Conservation (phyloP, 2,113 vertebrate species). For the Lanius ludovicianus region DNA sequence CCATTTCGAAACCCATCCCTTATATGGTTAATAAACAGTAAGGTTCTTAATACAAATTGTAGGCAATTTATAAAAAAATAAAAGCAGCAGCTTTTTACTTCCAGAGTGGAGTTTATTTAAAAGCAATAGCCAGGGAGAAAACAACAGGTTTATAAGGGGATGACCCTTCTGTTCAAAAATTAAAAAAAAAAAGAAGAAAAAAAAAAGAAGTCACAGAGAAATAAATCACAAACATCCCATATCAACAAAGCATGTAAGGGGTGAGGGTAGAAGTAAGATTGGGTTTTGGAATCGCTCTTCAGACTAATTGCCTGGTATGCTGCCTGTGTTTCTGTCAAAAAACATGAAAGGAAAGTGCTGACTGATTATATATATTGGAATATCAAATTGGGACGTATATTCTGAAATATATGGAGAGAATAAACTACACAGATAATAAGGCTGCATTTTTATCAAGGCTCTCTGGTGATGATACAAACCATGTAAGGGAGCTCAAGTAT, state of each 20-base stretch:
- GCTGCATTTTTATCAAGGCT: slow-evolving; percentile 43
- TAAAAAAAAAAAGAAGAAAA: neutral
- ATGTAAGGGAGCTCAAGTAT: slow-evolving; percentile 8
- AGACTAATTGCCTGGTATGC: slow-evolving; percentile 54
- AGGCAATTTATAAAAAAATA: neutral
- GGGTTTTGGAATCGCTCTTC: slow-evolving; percentile 54
- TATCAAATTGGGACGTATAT: slow-evolving; percentile 58
- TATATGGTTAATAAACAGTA: neutral
- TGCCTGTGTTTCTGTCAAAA: slow-evolving; percentile 53
- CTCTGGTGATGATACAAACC: slow-evolving; percentile 39
- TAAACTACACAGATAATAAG: slow-evolving; percentile 54
- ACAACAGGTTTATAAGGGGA: neutral
- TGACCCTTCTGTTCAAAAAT: neutral
- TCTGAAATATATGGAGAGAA: slow-evolving; percentile 44
- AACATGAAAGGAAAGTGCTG: slow-evolving; percentile 53
- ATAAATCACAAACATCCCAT: neutral
- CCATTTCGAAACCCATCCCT: neutral
- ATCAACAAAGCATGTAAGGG: neutral
- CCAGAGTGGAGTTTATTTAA: neutral
- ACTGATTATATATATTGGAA: slow-evolving; percentile 51
- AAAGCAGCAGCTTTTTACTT: neutral
- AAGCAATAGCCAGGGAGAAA: neutral
- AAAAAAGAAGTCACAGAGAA: neutral
- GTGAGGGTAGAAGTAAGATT: neutral
- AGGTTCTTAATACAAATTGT: neutral